Percentiles rank a stretch among this genome's conserved stretches.
phyloP scores from a whole-genome alignment of 2,797 vertebrate species.

The Thalassophryne amazonica region DNA sequence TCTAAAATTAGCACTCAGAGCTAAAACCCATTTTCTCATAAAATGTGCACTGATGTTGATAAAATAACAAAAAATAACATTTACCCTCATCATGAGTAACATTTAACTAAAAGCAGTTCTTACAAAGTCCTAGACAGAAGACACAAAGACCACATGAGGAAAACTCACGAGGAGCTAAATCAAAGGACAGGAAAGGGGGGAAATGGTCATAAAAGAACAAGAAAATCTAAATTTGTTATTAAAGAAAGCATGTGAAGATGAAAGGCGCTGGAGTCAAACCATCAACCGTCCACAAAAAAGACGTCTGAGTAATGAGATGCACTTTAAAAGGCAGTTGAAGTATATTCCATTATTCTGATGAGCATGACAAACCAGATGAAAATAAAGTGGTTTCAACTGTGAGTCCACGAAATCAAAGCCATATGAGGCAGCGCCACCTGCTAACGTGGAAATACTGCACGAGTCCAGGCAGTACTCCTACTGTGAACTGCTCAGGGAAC shows the following conservation, averaged over 20 bases:
- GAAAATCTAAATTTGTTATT: constrained; percentile 1
- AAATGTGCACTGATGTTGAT: no score
- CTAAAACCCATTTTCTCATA: no score
- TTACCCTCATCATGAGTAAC: not conserved
- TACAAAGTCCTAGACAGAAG: not conserved
- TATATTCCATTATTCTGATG: constrained; percentile 29
- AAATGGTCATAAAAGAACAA: constrained; percentile 3
- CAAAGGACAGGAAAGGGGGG: not conserved
- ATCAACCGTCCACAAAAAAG: constrained; percentile 18
- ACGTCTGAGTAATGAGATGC: constrained; percentile 22
- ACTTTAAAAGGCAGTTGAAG: constrained; percentile 40
- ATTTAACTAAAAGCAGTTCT: not conserved
- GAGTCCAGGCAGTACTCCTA: not conserved
- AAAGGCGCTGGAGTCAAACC: constrained; percentile 4
- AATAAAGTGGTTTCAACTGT: constrained; percentile 13
- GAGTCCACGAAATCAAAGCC: constrained; percentile 8
- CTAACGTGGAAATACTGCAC: not conserved
- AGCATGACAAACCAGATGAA: constrained; percentile 19
- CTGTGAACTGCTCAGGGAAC: no score
- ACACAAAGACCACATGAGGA: not conserved
- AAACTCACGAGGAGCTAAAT: not conserved
- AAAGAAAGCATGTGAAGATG: constrained; percentile 3
- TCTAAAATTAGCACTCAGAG: no score
- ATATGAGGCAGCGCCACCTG: not conserved
- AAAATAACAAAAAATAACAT: no score